Evolutionary conservation across 2,113 vertebrate genomes (phyloP).

Genomic region (Chunga burmeisteri): DNA sequence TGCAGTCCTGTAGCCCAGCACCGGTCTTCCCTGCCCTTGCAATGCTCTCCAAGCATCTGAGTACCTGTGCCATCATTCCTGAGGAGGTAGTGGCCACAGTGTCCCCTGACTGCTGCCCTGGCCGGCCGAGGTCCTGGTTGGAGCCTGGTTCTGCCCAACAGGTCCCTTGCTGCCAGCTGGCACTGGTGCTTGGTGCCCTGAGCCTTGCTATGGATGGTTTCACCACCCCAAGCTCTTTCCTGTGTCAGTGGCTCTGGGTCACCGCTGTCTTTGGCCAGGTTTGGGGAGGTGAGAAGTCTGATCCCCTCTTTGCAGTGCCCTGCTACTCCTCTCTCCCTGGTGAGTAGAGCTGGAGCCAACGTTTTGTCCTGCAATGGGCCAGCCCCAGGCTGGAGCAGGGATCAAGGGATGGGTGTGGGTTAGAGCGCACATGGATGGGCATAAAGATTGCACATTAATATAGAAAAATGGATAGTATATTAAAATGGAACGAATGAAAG

Average conservation of each 20-base stretch:
- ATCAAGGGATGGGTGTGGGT: neutral
- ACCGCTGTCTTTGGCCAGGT: fast-evolving
- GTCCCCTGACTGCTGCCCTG: neutral
- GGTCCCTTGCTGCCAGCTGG: neutral
- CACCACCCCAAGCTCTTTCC: neutral
- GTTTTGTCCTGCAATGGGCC: neutral
- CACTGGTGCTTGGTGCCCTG: neutral
- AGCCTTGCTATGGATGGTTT: neutral
- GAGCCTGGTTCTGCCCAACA: neutral
- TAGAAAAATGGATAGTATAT: neutral
- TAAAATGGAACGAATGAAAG: neutral
- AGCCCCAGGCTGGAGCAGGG: neutral
- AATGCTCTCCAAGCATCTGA: neutral
- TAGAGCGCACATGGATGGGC: fast-evolving
- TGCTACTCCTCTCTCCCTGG: neutral
- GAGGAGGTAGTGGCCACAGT: neutral
- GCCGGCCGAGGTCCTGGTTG: no score
- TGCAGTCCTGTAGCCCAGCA: neutral
- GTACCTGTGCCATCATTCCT: neutral
- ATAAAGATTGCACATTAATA: neutral
- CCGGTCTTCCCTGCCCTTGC: neutral
- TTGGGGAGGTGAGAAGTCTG: neutral
- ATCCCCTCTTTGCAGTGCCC: neutral
- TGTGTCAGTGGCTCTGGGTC: neutral
- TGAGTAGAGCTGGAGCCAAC: neutral